Conservation (phyloP, 2,888 invertebrate genomes). For the Deilephila elpenor region DNA sequence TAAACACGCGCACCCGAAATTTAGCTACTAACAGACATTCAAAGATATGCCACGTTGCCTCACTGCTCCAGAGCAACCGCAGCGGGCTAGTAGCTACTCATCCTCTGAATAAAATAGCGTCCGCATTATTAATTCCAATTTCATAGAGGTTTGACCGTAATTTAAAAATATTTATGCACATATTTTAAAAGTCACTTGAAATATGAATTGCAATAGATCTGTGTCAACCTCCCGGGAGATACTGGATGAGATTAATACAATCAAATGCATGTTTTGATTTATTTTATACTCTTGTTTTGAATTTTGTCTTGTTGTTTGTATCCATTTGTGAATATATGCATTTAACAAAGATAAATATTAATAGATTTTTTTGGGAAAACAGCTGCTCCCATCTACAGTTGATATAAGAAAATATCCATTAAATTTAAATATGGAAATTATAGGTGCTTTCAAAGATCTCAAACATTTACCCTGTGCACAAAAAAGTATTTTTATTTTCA, state of each 20-base stretch:
- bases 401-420: not conserved
- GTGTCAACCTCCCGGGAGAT: too few relatives aligned
- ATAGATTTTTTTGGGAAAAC: too few relatives aligned
- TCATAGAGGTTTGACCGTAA: not conserved
- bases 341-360: too few relatives aligned
- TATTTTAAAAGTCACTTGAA: too few relatives aligned
- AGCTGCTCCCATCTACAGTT: too few relatives aligned
- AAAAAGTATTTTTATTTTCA: not conserved
- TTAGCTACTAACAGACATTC: conserved; percentile 19
- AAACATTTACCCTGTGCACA: not conserved
- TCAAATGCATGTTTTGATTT: too few relatives aligned
- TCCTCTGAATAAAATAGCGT: conserved; percentile 4
- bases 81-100: not conserved
- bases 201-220: too few relatives aligned
- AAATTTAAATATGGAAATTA: conserved; percentile 2
- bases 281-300: too few relatives aligned
- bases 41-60: conserved; percentile 5
- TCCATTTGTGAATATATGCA: too few relatives aligned
- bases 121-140: not conserved
- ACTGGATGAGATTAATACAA: too few relatives aligned
- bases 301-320: too few relatives aligned
- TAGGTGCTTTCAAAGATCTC: not conserved
- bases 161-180: too few relatives aligned
- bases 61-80: conserved; percentile 12
- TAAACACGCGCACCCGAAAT: conserved; percentile 9